Percentiles rank a stretch among this genome's conserved stretches.
phyloP scores from a whole-genome alignment of 1,140 invertebrate species.

The Drosophila navojoa region DNA sequence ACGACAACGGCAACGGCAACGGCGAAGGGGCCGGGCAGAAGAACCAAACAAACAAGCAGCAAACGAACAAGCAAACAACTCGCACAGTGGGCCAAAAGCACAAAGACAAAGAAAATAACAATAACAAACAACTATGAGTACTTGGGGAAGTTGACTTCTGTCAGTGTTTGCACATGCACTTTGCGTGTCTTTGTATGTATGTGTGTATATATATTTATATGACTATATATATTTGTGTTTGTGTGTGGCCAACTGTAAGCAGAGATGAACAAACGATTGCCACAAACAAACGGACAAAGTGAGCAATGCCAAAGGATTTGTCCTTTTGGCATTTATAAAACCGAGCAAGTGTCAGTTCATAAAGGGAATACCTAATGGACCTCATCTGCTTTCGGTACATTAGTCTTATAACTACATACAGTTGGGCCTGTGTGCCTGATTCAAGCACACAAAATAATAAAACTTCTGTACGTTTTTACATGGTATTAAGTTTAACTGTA shows the following conservation, averaged over 20 bases:
- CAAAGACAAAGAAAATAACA: slow-evolving; percentile 12
- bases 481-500: too few relatives aligned
- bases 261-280: not conserved
- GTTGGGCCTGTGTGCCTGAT: too few relatives aligned
- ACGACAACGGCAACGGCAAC: too few relatives aligned
- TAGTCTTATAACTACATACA: too few relatives aligned
- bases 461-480: too few relatives aligned
- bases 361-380: too few relatives aligned
- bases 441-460: too few relatives aligned
- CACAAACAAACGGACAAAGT: slow-evolving; percentile 5
- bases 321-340: not conserved
- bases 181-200: not conserved
- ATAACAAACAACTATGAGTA: slow-evolving; percentile 25
- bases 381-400: too few relatives aligned
- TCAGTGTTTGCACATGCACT: slow-evolving; percentile 25
- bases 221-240: too few relatives aligned
- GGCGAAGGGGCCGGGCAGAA: not conserved
- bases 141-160: slow-evolving; percentile 30
- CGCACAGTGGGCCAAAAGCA: not conserved
- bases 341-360: too few relatives aligned
- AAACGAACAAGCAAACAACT: slow-evolving; percentile 26
- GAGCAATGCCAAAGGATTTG: slow-evolving; percentile 11
- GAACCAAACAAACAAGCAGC: slow-evolving; percentile 32
- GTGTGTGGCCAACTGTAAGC: slow-evolving; percentile 12
- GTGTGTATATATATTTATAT: not conserved